Evolutionary conservation across 1,140 invertebrate species (phyloP).

Genomic region (Calephelis virginiensis): DNA sequence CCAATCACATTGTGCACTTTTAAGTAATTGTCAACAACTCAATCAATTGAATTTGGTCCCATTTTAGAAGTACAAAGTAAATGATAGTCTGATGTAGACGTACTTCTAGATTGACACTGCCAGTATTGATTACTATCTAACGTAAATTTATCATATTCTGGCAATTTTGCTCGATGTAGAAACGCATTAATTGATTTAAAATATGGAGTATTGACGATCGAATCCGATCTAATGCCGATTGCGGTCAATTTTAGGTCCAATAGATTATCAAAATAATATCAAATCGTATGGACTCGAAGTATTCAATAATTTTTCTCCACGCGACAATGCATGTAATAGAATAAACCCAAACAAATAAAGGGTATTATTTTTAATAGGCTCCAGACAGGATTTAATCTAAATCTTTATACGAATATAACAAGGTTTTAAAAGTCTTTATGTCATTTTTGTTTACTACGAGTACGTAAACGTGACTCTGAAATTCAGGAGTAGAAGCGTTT

Average conservation of each 20-base stretch:
- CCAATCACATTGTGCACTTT: no score
- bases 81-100: no score
- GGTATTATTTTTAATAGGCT: conserved; percentile 57
- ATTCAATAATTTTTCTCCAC: no score
- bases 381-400: conserved; percentile 47
- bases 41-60: no score
- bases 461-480: background rate
- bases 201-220: no score
- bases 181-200: no score
- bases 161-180: conserved; percentile 80
- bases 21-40: no score
- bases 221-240: conserved; percentile 75
- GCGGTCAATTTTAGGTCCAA: no score
- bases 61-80: no score
- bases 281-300: conserved; percentile 82
- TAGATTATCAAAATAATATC: conserved; percentile 86
- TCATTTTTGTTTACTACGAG: background rate
- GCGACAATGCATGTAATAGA: no score
- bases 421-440: background rate
- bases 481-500: background rate
- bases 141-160: conserved; percentile 89
- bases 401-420: background rate
- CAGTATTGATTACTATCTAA: no score
- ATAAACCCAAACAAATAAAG: conserved; percentile 59
- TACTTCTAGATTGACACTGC: no score